A percentile compares a stretch with the other conserved stretches of the same genome.
Conservation (phyloP, 2,888 invertebrate genomes). For the Muschampia plurimacula region DNA sequence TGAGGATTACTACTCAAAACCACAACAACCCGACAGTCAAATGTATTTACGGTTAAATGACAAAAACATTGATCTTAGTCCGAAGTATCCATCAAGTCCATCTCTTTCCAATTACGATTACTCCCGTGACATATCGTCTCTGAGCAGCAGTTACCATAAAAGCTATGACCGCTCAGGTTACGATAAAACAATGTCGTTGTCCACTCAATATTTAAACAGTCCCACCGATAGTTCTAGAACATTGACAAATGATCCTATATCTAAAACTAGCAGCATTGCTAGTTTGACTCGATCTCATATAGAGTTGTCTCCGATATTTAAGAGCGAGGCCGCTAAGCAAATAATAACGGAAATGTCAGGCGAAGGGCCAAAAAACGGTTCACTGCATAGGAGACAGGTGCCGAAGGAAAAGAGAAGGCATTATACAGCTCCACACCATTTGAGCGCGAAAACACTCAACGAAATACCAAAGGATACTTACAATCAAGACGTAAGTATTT, state of each 20-base stretch:
- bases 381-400: slow-evolving; percentile 88
- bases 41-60: slow-evolving; percentile 66
- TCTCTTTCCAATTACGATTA: slow-evolving; percentile 79
- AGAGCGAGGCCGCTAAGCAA: slow-evolving; percentile 94
- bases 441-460: slow-evolving; percentile 87
- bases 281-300: slow-evolving; percentile 78
- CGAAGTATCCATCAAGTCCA: slow-evolving; percentile 79
- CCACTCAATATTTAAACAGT: slow-evolving; percentile 78
- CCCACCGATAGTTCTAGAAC: slow-evolving; percentile 78
- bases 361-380: slow-evolving; percentile 81
- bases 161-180: slow-evolving; percentile 72
- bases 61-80: slow-evolving; percentile 75
- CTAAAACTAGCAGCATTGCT: slow-evolving; percentile 78
- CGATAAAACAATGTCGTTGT: slow-evolving; percentile 71
- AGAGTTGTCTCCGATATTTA: slow-evolving; percentile 92
- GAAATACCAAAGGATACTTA: slow-evolving; percentile 81
- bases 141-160: slow-evolving; percentile 75
- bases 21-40: slow-evolving; percentile 60
- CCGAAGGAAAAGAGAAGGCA: slow-evolving; percentile 94
- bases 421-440: slow-evolving; percentile 93
- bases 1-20: slow-evolving; percentile 69
- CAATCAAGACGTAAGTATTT: slow-evolving; percentile 77
- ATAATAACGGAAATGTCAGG: slow-evolving; percentile 93
- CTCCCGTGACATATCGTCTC: slow-evolving; percentile 73
- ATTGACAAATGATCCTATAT: slow-evolving; percentile 77